A percentile compares a stretch with the other conserved stretches of the same genome.
Evolutionary conservation across 2,888 invertebrate genomes (phyloP).

Genomic region (Orchestes rusci): DNA sequence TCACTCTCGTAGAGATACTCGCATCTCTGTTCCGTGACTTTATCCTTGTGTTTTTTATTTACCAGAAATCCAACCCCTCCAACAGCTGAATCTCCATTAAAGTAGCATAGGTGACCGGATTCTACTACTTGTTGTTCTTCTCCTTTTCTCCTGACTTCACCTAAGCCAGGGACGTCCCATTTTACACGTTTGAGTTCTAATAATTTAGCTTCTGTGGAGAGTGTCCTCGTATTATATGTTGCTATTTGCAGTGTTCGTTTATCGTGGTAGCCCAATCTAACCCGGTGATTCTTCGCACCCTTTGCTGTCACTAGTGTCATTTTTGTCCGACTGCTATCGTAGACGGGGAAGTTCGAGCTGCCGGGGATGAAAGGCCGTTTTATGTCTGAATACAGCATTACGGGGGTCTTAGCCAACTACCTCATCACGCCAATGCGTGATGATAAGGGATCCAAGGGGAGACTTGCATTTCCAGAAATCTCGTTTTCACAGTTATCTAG

Average conservation of each 20-base stretch:
- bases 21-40: too few species aligned
- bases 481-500: too few species aligned
- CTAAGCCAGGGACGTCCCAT: background rate
- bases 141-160: background rate
- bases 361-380: too few species aligned
- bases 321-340: too few species aligned
- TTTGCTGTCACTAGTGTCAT: background rate
- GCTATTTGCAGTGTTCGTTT: background rate
- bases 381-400: too few species aligned
- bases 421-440: too few species aligned
- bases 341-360: too few species aligned
- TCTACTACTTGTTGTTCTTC: background rate
- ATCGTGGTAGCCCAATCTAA: background rate
- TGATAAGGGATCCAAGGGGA: too few species aligned
- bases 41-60: background rate
- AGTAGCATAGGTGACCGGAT: background rate
- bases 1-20: constrained; percentile 1
- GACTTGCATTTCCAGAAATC: too few species aligned
- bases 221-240: background rate
- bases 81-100: background rate
- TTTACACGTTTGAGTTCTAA: background rate
- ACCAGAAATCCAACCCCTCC: constrained; percentile 1
- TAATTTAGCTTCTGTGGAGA: background rate
- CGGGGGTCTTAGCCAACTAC: too few species aligned
- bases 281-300: too few species aligned